Percentiles rank a stretch among this genome's conserved stretches.
phyloP scores from a whole-genome alignment of 1,140 invertebrate genomes.

The Mizuhopecten yessoensis region DNA sequence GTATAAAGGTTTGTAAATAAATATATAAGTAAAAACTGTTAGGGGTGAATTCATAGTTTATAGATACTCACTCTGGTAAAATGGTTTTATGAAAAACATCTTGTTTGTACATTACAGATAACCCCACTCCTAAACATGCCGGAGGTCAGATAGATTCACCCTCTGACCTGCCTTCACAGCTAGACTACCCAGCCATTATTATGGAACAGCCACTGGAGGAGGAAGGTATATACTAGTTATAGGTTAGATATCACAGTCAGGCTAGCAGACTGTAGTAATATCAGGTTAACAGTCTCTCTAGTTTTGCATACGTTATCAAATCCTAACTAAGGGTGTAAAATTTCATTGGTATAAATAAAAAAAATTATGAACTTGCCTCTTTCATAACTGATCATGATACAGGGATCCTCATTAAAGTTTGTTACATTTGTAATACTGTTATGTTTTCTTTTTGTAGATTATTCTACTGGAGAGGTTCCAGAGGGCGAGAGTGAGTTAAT shows the following conservation, averaged over 20 bases:
- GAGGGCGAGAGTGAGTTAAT: slow-evolving; percentile 62
- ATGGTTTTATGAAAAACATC: background rate
- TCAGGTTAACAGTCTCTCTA: too few relatives aligned
- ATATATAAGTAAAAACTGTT: background rate
- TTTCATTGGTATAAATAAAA: too few relatives aligned
- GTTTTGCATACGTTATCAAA: too few relatives aligned
- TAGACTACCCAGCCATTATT: slow-evolving; percentile 72
- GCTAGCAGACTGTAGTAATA: too few relatives aligned
- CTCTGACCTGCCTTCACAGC: slow-evolving; percentile 71
- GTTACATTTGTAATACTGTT: too few relatives aligned
- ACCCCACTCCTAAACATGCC: slow-evolving; percentile 78
- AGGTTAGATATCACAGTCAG: too few relatives aligned
- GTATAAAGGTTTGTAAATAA: background rate
- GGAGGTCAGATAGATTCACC: slow-evolving; percentile 71
- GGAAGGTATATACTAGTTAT: slow-evolving; percentile 58
- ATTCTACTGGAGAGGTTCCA: slow-evolving; percentile 42
- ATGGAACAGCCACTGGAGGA: slow-evolving; percentile 70
- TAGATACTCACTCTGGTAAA: too few relatives aligned
- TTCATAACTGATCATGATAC: too few relatives aligned
- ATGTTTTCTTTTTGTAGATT: slow-evolving; percentile 40
- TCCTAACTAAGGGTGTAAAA: too few relatives aligned
- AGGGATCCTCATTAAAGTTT: too few relatives aligned
- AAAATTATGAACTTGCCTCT: too few relatives aligned
- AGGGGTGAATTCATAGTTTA: too few relatives aligned
- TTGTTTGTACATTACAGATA: slow-evolving; percentile 68